Conservation (phyloP, 2,888 invertebrate species). For the Ormyrus rosae region DNA sequence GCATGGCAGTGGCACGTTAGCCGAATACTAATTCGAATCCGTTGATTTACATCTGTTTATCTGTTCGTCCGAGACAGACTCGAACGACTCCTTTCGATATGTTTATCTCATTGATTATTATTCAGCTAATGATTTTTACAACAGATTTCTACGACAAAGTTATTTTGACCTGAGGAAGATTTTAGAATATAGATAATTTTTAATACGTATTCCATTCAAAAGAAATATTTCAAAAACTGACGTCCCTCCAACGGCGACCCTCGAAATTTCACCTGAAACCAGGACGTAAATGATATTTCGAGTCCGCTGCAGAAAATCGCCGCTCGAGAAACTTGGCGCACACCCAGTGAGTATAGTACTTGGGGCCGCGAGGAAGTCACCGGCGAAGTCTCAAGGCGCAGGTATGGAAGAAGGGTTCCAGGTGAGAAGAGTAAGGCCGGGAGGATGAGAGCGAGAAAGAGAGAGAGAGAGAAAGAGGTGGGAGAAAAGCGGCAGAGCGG, state of each 20-base stretch:
- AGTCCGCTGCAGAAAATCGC: neutral
- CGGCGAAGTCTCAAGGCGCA: slow-evolving; percentile 11
- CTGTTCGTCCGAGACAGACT: no score
- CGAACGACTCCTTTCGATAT: no score
- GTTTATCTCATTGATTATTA: no score
- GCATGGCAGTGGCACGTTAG: neutral
- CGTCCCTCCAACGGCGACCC: no score
- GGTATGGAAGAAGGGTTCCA: slow-evolving; percentile 48
- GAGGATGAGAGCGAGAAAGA: slow-evolving; percentile 1
- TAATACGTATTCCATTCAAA: no score
- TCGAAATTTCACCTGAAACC: no score
- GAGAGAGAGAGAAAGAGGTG: slow-evolving; percentile 43
- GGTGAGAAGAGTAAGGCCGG: slow-evolving; percentile 50
- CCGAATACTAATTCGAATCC: slow-evolving; percentile 40
- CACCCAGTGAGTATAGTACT: slow-evolving; percentile 16
- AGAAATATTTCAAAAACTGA: no score
- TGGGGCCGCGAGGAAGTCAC: slow-evolving; percentile 20
- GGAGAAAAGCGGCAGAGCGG: slow-evolving; percentile 71
- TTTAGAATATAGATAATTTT: no score
- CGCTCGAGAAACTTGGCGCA: slow-evolving; percentile 4
- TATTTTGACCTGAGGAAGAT: no score
- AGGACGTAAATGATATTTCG: no score
- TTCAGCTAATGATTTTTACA: no score
- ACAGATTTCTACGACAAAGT: no score
- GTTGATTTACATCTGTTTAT: slow-evolving; percentile 32